A percentile compares a stretch with the other conserved stretches of the same genome.
Conservation (phyloP, 2,797 vertebrate species). For the Poeciliopsis presidionis region DNA sequence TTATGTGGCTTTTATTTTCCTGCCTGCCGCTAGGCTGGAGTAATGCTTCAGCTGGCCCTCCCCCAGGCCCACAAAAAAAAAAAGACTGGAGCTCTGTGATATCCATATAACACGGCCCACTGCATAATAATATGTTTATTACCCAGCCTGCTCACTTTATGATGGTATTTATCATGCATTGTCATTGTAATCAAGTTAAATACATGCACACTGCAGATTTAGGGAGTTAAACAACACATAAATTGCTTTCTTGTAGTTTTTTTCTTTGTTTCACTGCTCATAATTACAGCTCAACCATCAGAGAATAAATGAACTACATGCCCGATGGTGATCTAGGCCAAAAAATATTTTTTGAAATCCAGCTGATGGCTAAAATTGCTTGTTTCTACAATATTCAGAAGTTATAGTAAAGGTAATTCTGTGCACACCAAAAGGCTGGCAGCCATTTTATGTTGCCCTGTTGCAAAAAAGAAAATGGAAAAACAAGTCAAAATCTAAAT, state of each 20-base stretch:
- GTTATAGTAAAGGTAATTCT: neutral
- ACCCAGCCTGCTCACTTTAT: slow-evolving; percentile 7
- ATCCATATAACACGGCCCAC: slow-evolving; percentile 27
- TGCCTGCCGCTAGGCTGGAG: slow-evolving; percentile 64
- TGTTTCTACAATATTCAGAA: neutral
- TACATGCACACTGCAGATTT: slow-evolving; percentile 19
- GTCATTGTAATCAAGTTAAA: slow-evolving; percentile 44
- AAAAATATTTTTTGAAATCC: neutral
- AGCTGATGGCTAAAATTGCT: neutral
- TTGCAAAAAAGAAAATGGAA: neutral
- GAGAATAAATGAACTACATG: slow-evolving; percentile 1
- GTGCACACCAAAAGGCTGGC: neutral
- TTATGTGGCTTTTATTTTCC: slow-evolving; percentile 72
- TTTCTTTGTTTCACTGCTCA: slow-evolving; percentile 11
- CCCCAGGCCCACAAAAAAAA: slow-evolving; percentile 35
- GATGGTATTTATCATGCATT: slow-evolving; percentile 22
- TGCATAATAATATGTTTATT: slow-evolving; percentile 47
- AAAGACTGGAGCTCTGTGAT: slow-evolving; percentile 9
- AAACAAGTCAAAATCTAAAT: neutral
- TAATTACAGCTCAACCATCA: neutral
- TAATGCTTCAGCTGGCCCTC: slow-evolving; percentile 48
- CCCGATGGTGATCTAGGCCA: neutral
- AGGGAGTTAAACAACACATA: neutral
- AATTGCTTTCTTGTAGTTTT: neutral
- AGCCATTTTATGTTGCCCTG: slow-evolving; percentile 3